These are phyloP conservation scores for Dryas iulia DNA, from an alignment of 1,140 invertebrate species.

Conservation along the genomic window DNA sequence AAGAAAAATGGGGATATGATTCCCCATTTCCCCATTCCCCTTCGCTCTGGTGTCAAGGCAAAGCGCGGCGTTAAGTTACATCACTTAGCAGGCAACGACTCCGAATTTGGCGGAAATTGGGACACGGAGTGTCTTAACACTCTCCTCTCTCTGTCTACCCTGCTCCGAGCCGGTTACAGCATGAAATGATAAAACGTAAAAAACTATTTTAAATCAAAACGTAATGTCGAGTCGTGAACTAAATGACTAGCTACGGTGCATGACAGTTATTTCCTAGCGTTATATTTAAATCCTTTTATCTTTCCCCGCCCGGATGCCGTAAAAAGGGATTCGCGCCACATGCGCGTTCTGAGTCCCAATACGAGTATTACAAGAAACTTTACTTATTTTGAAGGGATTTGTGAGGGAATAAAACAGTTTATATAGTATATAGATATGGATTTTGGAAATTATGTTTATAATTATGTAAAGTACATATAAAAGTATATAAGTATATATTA, in stretches of 20 bases:
- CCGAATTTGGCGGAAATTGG: no score
- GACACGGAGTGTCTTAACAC: no score
- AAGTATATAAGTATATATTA: no score
- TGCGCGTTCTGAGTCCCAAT: neutral
- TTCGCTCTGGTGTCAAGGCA: no score
- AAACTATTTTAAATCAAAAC: neutral
- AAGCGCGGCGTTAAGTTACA: no score
- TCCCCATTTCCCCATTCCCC: no score
- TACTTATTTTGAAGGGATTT: neutral
- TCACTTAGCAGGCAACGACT: no score
- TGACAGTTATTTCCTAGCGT: slow-evolving; percentile 36
- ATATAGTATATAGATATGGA: neutral
- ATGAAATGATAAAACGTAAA: neutral
- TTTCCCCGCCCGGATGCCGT: slow-evolving; percentile 37
- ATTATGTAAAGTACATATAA: no score
- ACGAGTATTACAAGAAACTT: neutral
- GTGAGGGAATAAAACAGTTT: neutral
- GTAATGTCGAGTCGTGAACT: neutral
- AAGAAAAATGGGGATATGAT: no score
- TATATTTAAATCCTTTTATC: slow-evolving; percentile 60
- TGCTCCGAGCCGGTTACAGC: no score
- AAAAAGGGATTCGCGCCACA: slow-evolving; percentile 25
- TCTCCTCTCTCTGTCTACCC: no score
- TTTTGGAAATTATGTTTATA: no score
- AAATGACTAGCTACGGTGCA: neutral